phyloP scores from a whole-genome alignment of 2,797 vertebrate genomes.

The Schizothorax lantsangensis region DNA sequence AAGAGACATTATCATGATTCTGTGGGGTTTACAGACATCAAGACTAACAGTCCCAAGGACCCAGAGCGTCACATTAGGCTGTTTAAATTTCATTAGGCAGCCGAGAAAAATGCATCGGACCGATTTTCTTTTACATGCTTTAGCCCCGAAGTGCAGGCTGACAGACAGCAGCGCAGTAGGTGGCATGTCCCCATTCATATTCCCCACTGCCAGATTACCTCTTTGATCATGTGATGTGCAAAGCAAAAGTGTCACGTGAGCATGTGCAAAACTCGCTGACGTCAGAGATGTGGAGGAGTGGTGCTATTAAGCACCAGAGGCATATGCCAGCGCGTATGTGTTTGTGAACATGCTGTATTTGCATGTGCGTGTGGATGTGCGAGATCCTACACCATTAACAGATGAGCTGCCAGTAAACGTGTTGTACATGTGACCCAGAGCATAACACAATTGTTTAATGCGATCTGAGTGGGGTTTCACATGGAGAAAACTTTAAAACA shows the following conservation, averaged over 20 bases:
- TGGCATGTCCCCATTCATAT: slow-evolving; percentile 52
- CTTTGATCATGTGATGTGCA: slow-evolving; percentile 43
- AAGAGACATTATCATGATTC: neutral
- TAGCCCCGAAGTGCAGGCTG: slow-evolving; percentile 14
- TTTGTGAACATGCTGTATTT: slow-evolving; percentile 19
- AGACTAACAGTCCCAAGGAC: slow-evolving; percentile 6
- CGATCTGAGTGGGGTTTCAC: slow-evolving; percentile 64
- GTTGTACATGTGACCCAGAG: slow-evolving; percentile 6
- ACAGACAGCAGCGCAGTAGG: slow-evolving; percentile 40
- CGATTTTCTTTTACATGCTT: slow-evolving; percentile 34
- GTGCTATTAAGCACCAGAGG: slow-evolving; percentile 23
- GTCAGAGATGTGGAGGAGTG: slow-evolving; percentile 23
- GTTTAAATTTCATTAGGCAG: slow-evolving; percentile 26
- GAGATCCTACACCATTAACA: slow-evolving; percentile 39
- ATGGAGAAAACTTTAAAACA: slow-evolving; percentile 69
- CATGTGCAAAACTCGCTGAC: slow-evolving; percentile 5
- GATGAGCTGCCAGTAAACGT: slow-evolving; percentile 22
- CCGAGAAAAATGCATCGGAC: slow-evolving; percentile 17
- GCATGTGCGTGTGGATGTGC: slow-evolving; percentile 26
- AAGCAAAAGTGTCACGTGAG: slow-evolving; percentile 45
- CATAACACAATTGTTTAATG: slow-evolving; percentile 66
- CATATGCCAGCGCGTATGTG: slow-evolving; percentile 41
- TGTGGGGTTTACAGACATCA: neutral
- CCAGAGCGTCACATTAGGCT: slow-evolving; percentile 14
- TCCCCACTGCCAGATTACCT: slow-evolving; percentile 42